Percentiles rank a stretch among this genome's conserved stretches.
phyloP scores from a whole-genome alignment of 2,113 vertebrate genomes.

The Turnix velox region DNA sequence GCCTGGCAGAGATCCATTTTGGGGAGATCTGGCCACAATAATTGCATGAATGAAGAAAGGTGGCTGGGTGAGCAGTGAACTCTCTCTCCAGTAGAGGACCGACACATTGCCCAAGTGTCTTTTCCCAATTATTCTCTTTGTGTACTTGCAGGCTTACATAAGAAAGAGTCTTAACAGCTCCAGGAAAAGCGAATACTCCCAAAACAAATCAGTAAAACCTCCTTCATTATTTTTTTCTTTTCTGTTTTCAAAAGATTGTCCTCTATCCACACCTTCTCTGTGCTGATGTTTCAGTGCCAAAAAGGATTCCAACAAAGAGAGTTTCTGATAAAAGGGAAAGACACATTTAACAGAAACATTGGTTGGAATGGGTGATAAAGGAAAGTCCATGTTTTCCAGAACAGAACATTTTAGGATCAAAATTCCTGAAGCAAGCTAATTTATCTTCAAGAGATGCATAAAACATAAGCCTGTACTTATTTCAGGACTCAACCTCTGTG shows the following conservation, averaged over 20 bases:
- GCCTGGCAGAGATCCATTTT: not conserved
- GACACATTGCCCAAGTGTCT: not conserved
- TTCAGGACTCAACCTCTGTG: not conserved
- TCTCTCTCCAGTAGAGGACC: not conserved
- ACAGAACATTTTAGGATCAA: not conserved
- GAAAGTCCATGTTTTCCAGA: not conserved
- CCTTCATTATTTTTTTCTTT: not conserved
- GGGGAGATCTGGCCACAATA: not conserved
- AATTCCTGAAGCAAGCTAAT: constrained; percentile 21
- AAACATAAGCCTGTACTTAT: constrained; percentile 14
- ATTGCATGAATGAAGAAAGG: not conserved
- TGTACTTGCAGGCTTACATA: not conserved
- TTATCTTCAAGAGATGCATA: constrained; percentile 37
- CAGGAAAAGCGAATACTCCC: not conserved
- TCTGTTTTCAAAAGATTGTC: not conserved
- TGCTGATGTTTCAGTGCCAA: not conserved
- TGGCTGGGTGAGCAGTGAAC: not conserved
- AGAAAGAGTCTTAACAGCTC: too few species aligned
- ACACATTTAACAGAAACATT: not conserved
- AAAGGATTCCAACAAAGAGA: not conserved
- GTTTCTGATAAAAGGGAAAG: not conserved
- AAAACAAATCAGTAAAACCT: not conserved
- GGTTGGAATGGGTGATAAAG: not conserved
- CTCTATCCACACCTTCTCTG: not conserved
- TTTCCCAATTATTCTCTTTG: not conserved